Evolutionary conservation across 2,797 vertebrate species (phyloP).

Genomic region (Acanthurus leucopareius): DNA sequence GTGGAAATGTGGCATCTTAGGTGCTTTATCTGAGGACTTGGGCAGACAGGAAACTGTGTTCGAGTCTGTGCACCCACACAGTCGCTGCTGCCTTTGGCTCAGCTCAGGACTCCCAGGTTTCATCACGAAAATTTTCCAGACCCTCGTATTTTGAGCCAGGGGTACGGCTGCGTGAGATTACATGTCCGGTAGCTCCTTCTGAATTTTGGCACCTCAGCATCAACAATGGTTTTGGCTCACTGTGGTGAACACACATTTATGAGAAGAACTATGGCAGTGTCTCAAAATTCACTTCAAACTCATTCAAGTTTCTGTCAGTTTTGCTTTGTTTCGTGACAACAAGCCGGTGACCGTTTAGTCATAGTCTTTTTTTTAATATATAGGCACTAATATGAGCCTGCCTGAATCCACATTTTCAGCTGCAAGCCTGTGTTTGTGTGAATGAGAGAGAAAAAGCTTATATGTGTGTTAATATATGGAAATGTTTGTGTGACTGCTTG

Average conservation of each 20-base stretch:
- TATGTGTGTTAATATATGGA: slow-evolving; percentile 4
- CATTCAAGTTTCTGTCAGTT: slow-evolving; percentile 7
- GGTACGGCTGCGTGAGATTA: slow-evolving; percentile 38
- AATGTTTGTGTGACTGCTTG: slow-evolving; percentile 10
- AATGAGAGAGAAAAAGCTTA: background rate
- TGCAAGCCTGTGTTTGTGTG: slow-evolving; percentile 2
- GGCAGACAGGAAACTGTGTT: background rate
- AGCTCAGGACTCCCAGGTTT: slow-evolving; percentile 20
- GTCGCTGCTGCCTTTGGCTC: slow-evolving; percentile 14
- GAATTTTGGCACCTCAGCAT: slow-evolving; percentile 26
- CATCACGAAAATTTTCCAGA: slow-evolving; percentile 20
- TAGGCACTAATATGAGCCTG: slow-evolving; percentile 34
- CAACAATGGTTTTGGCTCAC: slow-evolving; percentile 4
- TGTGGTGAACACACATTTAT: slow-evolving; percentile 9
- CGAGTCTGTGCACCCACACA: background rate
- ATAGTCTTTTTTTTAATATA: slow-evolving; percentile 13
- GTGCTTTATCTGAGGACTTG: background rate
- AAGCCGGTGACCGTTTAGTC: no score
- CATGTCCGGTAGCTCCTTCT: slow-evolving; percentile 19
- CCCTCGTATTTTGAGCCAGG: slow-evolving; percentile 11
- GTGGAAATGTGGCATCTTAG: background rate
- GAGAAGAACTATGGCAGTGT: slow-evolving; percentile 6
- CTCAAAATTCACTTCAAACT: slow-evolving; percentile 22
- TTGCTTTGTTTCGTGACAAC: no score
- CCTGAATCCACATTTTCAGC: slow-evolving; percentile 1